Conservation (phyloP, 2,797 vertebrate genomes). For the Yasuhikotakia modesta region DNA sequence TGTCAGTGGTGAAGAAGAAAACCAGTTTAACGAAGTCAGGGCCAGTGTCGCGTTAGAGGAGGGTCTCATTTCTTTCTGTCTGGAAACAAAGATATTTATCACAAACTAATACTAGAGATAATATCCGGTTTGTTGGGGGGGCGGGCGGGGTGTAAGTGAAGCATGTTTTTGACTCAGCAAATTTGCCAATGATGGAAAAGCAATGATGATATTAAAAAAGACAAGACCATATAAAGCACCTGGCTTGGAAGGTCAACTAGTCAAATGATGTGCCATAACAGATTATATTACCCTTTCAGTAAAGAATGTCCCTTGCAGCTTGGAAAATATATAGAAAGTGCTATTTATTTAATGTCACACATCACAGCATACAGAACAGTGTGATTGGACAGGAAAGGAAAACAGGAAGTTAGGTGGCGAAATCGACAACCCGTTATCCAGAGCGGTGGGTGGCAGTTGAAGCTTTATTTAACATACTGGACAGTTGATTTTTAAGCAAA, state of each 20-base stretch:
- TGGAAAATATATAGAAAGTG: constrained; percentile 77
- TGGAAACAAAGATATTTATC: constrained; percentile 54
- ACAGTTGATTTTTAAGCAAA: constrained; percentile 20
- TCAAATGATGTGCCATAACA: constrained; percentile 61
- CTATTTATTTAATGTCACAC: constrained; percentile 68
- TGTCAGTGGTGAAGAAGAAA: constrained; percentile 51
- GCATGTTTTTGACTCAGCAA: constrained; percentile 56
- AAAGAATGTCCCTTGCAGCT: constrained; percentile 86
- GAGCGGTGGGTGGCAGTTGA: constrained; percentile 48
- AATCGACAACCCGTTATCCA: constrained; percentile 46
- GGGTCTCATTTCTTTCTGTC: constrained; percentile 56
- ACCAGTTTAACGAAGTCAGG: constrained; percentile 52
- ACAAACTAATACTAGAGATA: constrained; percentile 48
- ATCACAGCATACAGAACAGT: constrained; percentile 60
- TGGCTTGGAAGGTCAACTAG: constrained; percentile 36
- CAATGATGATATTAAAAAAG: constrained; percentile 28
- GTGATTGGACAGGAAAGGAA: constrained; percentile 32
- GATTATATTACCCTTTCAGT: constrained; percentile 79
- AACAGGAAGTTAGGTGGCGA: constrained; percentile 46
- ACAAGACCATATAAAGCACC: constrained; percentile 36
- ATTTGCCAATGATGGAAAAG: constrained; percentile 39
- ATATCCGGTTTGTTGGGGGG: not conserved
- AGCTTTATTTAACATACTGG: constrained; percentile 54
- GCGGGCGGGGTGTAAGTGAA: constrained; percentile 29
- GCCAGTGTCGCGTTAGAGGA: constrained; percentile 46